phyloP scores from a whole-genome alignment of 1,140 invertebrate genomes.

The Drosophila baimaii region DNA sequence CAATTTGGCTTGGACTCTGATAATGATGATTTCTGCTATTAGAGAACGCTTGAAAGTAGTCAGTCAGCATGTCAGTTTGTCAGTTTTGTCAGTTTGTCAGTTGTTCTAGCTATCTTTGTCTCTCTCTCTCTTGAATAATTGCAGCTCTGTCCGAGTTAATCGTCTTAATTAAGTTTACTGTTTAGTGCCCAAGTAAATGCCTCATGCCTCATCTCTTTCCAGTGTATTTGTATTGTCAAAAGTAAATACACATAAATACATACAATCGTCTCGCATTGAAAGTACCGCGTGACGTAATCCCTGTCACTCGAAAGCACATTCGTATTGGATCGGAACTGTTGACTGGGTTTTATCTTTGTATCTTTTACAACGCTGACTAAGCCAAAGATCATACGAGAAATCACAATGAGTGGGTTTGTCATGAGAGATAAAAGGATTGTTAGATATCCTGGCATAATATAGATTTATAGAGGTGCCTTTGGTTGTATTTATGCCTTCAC shows the following conservation, averaged over 20 bases:
- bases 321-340: slow-evolving; percentile 19
- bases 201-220: neutral
- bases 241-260: slow-evolving; percentile 44
- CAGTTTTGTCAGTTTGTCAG: no score
- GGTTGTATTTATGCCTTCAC: no score
- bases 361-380: slow-evolving; percentile 17
- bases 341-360: slow-evolving; percentile 24
- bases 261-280: slow-evolving; percentile 36
- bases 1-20: slow-evolving; percentile 31
- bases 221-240: slow-evolving; percentile 29
- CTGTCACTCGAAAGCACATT: slow-evolving; percentile 1
- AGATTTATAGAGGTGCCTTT: no score
- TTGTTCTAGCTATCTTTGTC: no score
- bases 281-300: slow-evolving; percentile 43
- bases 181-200: neutral
- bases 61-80: no score
- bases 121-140: no score
- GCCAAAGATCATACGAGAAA: neutral
- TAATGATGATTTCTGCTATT: slow-evolving; percentile 28
- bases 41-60: slow-evolving; percentile 21
- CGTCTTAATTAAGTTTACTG: slow-evolving; percentile 54
- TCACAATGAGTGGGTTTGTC: no score
- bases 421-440: no score
- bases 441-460: no score
- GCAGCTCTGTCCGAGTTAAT: slow-evolving; percentile 43